Evolutionary conservation across 2,888 invertebrate species (phyloP).

Genomic region (Melipona bicolor): DNA sequence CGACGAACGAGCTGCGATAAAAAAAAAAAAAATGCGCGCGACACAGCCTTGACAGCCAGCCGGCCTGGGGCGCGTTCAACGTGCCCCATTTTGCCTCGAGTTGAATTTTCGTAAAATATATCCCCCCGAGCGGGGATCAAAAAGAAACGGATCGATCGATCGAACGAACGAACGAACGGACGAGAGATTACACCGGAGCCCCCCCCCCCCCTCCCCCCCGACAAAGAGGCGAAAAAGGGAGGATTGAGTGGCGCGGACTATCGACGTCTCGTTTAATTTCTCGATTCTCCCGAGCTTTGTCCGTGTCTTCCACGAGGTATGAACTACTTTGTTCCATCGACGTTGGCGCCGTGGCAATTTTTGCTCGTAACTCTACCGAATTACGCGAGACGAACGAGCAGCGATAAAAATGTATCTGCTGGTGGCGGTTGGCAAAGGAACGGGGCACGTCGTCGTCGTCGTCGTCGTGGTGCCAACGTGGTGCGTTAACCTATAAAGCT

Average conservation of each 20-base stretch:
- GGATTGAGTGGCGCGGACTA: neutral
- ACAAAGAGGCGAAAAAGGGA: slow-evolving; percentile 5
- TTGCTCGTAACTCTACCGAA: neutral
- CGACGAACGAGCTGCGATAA: slow-evolving; percentile 27
- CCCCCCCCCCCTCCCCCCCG: too few relatives aligned
- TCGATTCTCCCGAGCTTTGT: slow-evolving; percentile 8
- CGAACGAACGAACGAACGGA: neutral
- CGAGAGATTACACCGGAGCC: slow-evolving; percentile 45
- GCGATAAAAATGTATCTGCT: slow-evolving; percentile 32
- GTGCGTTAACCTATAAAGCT: slow-evolving; percentile 7
- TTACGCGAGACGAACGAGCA: slow-evolving; percentile 10
- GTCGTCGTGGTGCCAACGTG: slow-evolving; percentile 1
- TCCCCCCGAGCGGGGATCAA: neutral
- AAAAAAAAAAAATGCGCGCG: slow-evolving; percentile 33
- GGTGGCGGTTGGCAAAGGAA: slow-evolving; percentile 23
- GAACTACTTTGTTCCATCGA: neutral
- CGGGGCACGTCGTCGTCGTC: slow-evolving; percentile 21
- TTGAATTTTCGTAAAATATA: slow-evolving; percentile 6
- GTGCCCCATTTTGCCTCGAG: slow-evolving; percentile 19
- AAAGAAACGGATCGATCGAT: slow-evolving; percentile 35
- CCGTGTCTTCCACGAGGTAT: neutral
- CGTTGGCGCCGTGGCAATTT: slow-evolving; percentile 11
- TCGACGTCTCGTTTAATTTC: slow-evolving; percentile 20
- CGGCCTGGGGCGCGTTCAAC: neutral
- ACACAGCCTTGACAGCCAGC: slow-evolving; percentile 3